Conservation (phyloP, 2,797 vertebrate genomes). For the Australoheros facetus region DNA sequence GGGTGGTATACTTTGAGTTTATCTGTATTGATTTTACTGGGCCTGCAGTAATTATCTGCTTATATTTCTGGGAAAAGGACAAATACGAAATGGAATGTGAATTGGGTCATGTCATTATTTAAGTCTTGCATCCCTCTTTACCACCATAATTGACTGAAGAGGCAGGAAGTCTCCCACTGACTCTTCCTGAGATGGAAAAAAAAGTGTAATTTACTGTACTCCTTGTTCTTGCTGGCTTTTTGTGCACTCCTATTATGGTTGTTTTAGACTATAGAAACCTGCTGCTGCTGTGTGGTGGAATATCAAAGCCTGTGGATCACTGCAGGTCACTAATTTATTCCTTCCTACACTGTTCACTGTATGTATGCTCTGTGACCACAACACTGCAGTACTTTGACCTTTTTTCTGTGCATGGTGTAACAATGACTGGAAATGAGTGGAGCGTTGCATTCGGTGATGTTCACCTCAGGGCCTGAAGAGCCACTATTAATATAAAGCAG, state of each 20-base stretch:
- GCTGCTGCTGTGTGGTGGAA: constrained; percentile 78
- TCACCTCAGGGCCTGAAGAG: constrained; percentile 80
- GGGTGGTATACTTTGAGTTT: constrained; percentile 78
- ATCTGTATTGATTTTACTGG: constrained; percentile 81
- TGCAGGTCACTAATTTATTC: constrained; percentile 74
- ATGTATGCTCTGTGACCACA: constrained; percentile 58
- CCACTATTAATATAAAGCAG: constrained; percentile 69
- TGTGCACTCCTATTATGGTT: constrained; percentile 77
- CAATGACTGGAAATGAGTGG: constrained; percentile 77
- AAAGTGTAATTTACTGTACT: constrained; percentile 71
- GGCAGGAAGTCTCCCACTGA: constrained; percentile 60
- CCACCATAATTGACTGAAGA: constrained; percentile 61
- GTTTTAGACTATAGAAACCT: constrained; percentile 81
- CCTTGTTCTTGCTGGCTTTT: constrained; percentile 78
- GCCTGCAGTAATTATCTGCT: constrained; percentile 75
- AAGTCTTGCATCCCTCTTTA: constrained; percentile 74
- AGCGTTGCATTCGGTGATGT: constrained; percentile 69
- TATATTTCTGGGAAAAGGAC: constrained; percentile 73
- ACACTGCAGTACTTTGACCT: constrained; percentile 61
- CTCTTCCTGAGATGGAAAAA: constrained; percentile 37
- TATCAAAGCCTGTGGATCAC: constrained; percentile 77
- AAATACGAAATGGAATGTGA: constrained; percentile 74
- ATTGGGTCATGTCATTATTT: constrained; percentile 71
- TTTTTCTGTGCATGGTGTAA: constrained; percentile 70
- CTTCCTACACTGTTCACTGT: constrained; percentile 75